Conservation (phyloP, 2,113 vertebrate genomes). For the Dinomys branickii region DNA sequence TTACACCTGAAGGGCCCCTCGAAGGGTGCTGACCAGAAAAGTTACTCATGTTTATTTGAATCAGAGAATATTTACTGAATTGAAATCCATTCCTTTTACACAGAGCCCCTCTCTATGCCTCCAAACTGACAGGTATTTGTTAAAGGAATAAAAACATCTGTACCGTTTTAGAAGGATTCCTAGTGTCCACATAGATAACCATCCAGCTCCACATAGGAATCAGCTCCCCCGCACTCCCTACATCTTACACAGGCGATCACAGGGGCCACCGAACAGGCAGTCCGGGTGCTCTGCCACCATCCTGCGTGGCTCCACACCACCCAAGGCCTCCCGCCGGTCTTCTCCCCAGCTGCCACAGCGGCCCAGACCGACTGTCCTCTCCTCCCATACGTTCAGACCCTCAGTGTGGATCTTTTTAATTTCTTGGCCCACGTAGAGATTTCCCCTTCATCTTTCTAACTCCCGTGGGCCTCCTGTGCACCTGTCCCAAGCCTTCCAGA, state of each 20-base stretch:
- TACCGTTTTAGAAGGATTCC: background rate
- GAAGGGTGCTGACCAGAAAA: background rate
- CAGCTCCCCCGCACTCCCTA: background rate
- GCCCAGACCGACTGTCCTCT: background rate
- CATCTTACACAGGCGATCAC: fast-evolving
- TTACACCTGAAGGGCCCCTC: background rate
- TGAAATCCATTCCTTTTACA: background rate
- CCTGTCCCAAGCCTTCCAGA: background rate
- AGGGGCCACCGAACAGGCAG: background rate
- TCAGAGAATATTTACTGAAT: background rate
- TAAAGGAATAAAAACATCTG: background rate
- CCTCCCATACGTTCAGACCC: background rate
- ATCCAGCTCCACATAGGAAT: background rate
- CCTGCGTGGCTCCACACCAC: fast-evolving
- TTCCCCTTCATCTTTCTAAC: background rate
- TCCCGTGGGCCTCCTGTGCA: background rate
- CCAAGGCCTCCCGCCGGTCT: background rate
- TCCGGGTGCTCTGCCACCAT: no score
- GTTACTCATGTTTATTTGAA: background rate
- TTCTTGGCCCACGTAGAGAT: background rate
- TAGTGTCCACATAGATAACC: fast-evolving
- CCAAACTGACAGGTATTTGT: background rate
- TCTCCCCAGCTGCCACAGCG: background rate
- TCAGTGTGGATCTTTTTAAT: background rate
- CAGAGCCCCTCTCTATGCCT: background rate